Evolutionary conservation across 2,797 vertebrate genomes (phyloP), one percentile per base, ranked within the genome.

Genomic region (Chelon auratus): DNA sequence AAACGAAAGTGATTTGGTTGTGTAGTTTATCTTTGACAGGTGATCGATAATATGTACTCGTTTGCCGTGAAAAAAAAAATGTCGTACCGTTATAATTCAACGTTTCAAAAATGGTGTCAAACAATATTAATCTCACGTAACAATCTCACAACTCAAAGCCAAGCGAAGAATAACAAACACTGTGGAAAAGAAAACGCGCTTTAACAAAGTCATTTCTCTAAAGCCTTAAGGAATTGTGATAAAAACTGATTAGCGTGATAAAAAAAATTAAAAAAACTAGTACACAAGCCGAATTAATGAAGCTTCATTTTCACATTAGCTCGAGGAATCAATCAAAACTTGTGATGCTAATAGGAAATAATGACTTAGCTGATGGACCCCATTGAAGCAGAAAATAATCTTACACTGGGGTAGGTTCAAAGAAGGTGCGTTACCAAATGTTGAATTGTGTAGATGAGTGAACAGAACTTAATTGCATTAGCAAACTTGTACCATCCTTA

Each of bases 341-440:
- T 66, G 57, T 86, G 82, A 83, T 82, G 83, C 75, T 88, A 88
- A 90, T 83, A 84, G 74, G 76, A 86, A 88, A 90, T 85, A 87
- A 86, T 87, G 77, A 82, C 69, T 88, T 64, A 62, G 77, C 72
- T 86, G 89, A 90, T 87, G 61, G 76, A 84, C 69, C 65, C 45
- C 82, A 81, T 43, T 89, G 89, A 90, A 91, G 85, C 90, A 84
- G 83, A 91, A 91, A 91, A 90, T 85, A 84, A 83, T 89, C 77
- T 81, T 42, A 74, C 69, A 80, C 78, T 73, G 74, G 33, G 7
- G 22, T 60, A 82, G 70, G 60, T 74, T 82, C 26, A 53, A 55
- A 54, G 75, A 77, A 75, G 76, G 77, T 82, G 64, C 59, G 75
- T 62, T 36, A 68, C 43, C 72, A 76, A 83, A 75, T 3, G 68